A percentile compares a stretch with the other conserved stretches of the same genome.
phyloP scores from a whole-genome alignment of 1,140 invertebrate genomes.

The Drosophila novamexicana region DNA sequence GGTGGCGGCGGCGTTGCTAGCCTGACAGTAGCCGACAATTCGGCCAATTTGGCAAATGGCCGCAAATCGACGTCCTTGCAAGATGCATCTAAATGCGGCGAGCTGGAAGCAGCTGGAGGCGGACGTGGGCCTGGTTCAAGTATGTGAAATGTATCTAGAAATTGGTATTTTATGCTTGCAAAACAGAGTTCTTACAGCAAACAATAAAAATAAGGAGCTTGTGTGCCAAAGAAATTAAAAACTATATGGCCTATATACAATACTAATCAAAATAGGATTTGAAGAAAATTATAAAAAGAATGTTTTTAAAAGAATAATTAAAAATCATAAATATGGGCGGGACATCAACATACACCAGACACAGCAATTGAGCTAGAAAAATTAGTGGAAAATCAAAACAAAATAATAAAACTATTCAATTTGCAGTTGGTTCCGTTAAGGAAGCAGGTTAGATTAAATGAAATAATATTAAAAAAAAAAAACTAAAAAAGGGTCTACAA shows the following conservation, averaged over 20 bases:
- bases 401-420: constrained; percentile 29
- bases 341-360: constrained; percentile 65
- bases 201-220: constrained; percentile 5
- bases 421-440: constrained; percentile 30
- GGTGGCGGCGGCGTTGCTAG: constrained; percentile 72
- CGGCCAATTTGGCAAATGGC: constrained; percentile 41
- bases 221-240: constrained; percentile 11
- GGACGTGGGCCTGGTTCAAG: constrained; percentile 71
- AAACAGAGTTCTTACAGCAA: constrained; percentile 39
- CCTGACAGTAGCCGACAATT: constrained; percentile 27
- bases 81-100: constrained; percentile 54
- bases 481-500: constrained; percentile 9
- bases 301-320: constrained; percentile 26
- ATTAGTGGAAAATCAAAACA: constrained; percentile 43
- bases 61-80: constrained; percentile 78
- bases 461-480: constrained; percentile 17
- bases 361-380: constrained; percentile 69
- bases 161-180: constrained; percentile 59
- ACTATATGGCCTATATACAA: constrained; percentile 28
- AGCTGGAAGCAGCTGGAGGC: constrained; percentile 53
- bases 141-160: constrained; percentile 81
- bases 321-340: constrained; percentile 14
- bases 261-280: constrained; percentile 14
- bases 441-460: constrained; percentile 48
- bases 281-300: constrained; percentile 16